Conservation (phyloP, 2,888 invertebrate species). For the Sarcophaga variegata region DNA sequence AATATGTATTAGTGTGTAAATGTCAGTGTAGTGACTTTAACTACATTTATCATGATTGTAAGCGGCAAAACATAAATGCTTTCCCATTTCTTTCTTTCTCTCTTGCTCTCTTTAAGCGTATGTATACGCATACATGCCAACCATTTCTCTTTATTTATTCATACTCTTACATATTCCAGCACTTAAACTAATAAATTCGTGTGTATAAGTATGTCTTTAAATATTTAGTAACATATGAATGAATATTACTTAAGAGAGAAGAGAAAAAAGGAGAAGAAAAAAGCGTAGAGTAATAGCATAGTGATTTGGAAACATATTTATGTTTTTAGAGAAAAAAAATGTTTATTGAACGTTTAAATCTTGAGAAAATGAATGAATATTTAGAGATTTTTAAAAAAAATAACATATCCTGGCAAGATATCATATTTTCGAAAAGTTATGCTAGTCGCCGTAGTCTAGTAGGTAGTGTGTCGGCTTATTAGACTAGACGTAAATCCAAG, state of each 20-base stretch:
- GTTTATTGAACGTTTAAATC: too few relatives aligned
- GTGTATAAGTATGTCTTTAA: not conserved
- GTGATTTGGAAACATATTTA: too few relatives aligned
- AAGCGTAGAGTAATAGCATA: too few relatives aligned
- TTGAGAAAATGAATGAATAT: too few relatives aligned
- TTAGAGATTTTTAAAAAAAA: too few relatives aligned
- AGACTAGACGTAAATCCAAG: too few relatives aligned
- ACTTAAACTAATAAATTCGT: not conserved
- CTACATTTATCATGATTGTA: slow-evolving; percentile 50
- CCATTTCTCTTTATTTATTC: not conserved
- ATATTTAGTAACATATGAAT: not conserved
- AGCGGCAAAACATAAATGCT: not conserved
- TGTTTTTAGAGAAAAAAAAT: too few relatives aligned
- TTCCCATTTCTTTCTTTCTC: not conserved
- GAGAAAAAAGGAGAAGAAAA: not conserved
- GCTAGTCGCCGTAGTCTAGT: too few relatives aligned
- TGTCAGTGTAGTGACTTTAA: slow-evolving; percentile 39
- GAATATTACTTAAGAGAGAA: not conserved
- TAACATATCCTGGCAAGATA: too few relatives aligned
- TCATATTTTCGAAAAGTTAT: too few relatives aligned
- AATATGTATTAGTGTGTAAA: slow-evolving; percentile 51
- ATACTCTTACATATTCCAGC: not conserved
- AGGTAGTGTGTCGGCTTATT: too few relatives aligned
- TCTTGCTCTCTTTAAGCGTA: too few relatives aligned
- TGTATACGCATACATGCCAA: not conserved